Evolutionary conservation across 2,888 invertebrate genomes (phyloP).

Genomic region (Drosophila paracracens): DNA sequence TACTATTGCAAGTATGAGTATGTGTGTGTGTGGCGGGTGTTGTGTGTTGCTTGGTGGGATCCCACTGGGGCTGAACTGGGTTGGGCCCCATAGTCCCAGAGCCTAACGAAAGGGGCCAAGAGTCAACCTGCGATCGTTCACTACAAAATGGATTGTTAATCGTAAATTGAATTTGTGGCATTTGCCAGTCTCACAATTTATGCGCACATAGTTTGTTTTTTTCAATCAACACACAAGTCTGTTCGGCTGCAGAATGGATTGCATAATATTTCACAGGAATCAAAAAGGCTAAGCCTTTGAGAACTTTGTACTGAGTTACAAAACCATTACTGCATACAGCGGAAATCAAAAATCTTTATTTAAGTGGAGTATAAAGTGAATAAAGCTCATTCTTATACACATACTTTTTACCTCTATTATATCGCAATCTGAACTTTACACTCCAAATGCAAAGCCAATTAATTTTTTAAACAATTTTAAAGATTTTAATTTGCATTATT

Average conservation of each 20-base stretch:
- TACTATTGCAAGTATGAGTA: slow-evolving; percentile 15
- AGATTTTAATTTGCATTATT: slow-evolving; percentile 21
- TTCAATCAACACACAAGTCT: slow-evolving; percentile 47
- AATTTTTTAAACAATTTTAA: slow-evolving; percentile 20
- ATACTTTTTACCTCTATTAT: neutral
- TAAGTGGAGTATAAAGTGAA: neutral
- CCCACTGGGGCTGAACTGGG: slow-evolving; percentile 24
- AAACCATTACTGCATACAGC: neutral
- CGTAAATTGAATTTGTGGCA: slow-evolving; percentile 70
- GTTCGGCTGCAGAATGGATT: slow-evolving; percentile 8
- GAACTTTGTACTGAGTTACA: neutral
- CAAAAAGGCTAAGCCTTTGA: neutral
- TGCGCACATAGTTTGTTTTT: slow-evolving; percentile 43
- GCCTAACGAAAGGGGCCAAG: slow-evolving; percentile 71
- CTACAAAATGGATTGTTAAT: slow-evolving; percentile 64
- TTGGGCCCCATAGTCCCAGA: slow-evolving; percentile 28
- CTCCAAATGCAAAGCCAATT: neutral
- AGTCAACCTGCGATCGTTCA: slow-evolving; percentile 71
- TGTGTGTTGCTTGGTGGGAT: slow-evolving; percentile 32
- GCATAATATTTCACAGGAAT: slow-evolving; percentile 22
- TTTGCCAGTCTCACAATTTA: slow-evolving; percentile 56
- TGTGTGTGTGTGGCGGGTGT: slow-evolving; percentile 24
- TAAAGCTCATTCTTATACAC: neutral
- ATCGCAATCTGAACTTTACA: no score
- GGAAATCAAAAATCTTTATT: neutral